Evolutionary conservation across 2,797 vertebrate genomes (phyloP), one percentile per base, ranked within the genome.

Genomic region (Anguilla marmorata): DNA sequence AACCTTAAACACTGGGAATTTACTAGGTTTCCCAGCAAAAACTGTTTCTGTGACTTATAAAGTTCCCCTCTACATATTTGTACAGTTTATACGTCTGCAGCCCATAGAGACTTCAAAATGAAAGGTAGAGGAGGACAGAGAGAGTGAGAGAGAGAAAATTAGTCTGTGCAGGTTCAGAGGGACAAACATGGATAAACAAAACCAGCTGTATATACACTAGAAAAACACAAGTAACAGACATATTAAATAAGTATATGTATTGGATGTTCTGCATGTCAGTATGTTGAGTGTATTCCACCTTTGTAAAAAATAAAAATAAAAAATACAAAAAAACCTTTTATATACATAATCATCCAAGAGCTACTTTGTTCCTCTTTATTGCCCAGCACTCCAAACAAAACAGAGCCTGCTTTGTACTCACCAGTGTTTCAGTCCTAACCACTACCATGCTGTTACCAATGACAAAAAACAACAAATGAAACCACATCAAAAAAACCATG

Each of bases 281-380:
- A 33, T n/a, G 37, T 19, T 41, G 41, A 79, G 27, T 58, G 50
- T 14, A 52, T 50, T 48, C 21, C 45, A 84, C 27, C 21, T 33
- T 33, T 14, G 41, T 14, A 14, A 83, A 5, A 48, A 52, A n/a
- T 24, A 12, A 21, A 82, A 87, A 63, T 24, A 56, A 19, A 87
- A 1, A 79, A 58, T n/a, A 48, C 3, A 54, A 1, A 56, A 33
- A 80, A 41, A 48, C 1, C 21, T 85, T 60, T 58, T 5, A 52
- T 16, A 69, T 86, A 72, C 56, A 5, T 85, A 16, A 52, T 41
- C 27, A 60, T 50, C 52, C 54, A 19, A 45, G 83, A 89, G 87
- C 90, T 88, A 88, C 90, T 91, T 91, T 90, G 86, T 80, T 89
- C 85, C 37, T 85, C 88, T 88, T 87, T 87, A 90, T 58, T 88